These are phyloP conservation scores for Microtus richardsoni DNA, from an alignment of 2,113 vertebrate genomes.

Conservation along the genomic window DNA sequence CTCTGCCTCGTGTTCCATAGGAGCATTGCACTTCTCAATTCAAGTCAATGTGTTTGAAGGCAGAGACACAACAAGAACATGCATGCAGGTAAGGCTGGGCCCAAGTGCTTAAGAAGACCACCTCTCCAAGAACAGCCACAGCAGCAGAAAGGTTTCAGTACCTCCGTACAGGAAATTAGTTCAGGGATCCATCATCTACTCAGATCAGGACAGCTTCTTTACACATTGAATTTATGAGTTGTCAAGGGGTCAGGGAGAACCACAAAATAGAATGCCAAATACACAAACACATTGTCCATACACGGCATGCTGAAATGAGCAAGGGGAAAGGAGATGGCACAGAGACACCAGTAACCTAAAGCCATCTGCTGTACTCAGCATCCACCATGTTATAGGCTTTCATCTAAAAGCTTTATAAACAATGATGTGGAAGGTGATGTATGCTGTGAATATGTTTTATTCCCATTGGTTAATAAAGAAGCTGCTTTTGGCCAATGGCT, in stretches of 20 bases:
- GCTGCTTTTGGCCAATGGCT: no score
- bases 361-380: neutral
- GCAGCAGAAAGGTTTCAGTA: neutral
- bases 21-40: neutral
- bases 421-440: no score
- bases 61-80: neutral
- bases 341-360: neutral
- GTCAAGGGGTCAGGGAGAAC: neutral
- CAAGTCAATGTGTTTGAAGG: neutral
- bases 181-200: neutral
- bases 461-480: no score
- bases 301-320: neutral
- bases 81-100: neutral
- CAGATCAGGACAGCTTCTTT: neutral
- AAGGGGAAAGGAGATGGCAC: neutral
- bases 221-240: neutral
- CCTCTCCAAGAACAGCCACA: slow-evolving; percentile 13
- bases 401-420: neutral
- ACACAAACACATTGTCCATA: neutral
- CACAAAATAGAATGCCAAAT: neutral
- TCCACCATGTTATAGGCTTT: neutral
- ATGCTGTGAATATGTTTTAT: no score
- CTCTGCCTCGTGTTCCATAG: neutral
- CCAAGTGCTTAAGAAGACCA: neutral
- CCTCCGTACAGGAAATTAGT: neutral